Percentiles rank a stretch among this genome's conserved stretches.
phyloP scores from a whole-genome alignment of 2,888 invertebrate genomes.

The Candidula unifasciata region DNA sequence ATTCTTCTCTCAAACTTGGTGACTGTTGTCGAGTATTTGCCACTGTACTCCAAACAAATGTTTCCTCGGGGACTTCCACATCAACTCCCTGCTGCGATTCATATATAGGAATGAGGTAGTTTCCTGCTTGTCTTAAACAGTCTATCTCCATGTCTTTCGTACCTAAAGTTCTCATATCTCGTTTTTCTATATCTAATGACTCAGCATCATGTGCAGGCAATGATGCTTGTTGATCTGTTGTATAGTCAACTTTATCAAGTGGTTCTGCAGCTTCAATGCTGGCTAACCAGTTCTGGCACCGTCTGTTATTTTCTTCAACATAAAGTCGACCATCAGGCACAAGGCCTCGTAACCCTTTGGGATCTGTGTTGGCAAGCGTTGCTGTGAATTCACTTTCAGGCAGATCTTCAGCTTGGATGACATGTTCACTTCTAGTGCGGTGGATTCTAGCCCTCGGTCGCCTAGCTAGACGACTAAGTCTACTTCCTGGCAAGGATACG shows the following conservation, averaged over 20 bases:
- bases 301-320: slow-evolving; percentile 69
- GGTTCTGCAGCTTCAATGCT: slow-evolving; percentile 71
- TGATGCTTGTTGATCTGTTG: slow-evolving; percentile 50
- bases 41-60: slow-evolving; percentile 52
- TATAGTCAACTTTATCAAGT: slow-evolving; percentile 66
- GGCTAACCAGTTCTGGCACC: slow-evolving; percentile 73
- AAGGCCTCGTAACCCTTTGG: slow-evolving; percentile 66
- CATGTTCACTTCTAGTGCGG: slow-evolving; percentile 71
- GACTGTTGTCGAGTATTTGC: slow-evolving; percentile 2
- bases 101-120: slow-evolving; percentile 31
- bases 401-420: slow-evolving; percentile 70
- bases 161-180: not conserved
- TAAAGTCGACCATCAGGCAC: slow-evolving; percentile 64
- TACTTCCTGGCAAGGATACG: slow-evolving; percentile 26
- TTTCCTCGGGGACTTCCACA: slow-evolving; percentile 59
- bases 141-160: not conserved
- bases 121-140: not conserved
- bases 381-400: slow-evolving; percentile 68
- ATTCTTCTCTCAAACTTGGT: slow-evolving; percentile 16
- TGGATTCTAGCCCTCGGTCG: slow-evolving; percentile 67
- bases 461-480: slow-evolving; percentile 32
- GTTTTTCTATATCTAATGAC: not conserved
- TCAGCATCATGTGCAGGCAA: not conserved
- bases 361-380: slow-evolving; percentile 69
- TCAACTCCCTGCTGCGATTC: slow-evolving; percentile 54